Evolutionary conservation across 2,113 vertebrate genomes (phyloP).

Genomic region (Toxostoma redivivum): DNA sequence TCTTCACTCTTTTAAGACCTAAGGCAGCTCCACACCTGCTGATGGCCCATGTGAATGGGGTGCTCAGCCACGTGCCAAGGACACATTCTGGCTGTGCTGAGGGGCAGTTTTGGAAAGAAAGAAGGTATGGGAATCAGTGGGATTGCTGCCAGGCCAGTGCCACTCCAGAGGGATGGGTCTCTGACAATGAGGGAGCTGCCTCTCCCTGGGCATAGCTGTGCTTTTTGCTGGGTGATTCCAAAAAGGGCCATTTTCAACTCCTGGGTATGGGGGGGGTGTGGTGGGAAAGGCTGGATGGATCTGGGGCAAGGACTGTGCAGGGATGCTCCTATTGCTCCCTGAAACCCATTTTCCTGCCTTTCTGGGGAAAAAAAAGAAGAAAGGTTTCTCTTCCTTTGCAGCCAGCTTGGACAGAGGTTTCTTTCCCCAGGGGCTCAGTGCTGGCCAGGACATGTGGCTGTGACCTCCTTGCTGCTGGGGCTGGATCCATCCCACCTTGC

Average conservation of each 20-base stretch:
- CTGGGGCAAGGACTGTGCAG: background rate
- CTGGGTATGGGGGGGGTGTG: background rate
- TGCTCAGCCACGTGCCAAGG: background rate
- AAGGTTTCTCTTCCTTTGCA: background rate
- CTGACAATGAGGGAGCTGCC: background rate
- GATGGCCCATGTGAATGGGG: background rate
- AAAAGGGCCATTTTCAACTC: background rate
- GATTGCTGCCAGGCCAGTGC: background rate
- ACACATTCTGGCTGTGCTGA: background rate
- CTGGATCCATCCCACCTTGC: accelerated
- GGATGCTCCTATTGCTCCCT: background rate
- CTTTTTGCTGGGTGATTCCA: background rate
- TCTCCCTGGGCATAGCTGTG: background rate
- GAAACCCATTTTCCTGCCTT: background rate
- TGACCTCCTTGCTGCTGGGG: background rate
- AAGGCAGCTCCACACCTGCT: background rate
- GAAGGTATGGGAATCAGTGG: background rate
- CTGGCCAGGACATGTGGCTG: accelerated
- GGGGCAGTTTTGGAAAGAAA: accelerated
- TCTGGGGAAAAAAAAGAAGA: background rate
- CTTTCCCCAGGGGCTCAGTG: accelerated
- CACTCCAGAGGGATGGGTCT: background rate
- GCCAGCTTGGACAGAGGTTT: background rate
- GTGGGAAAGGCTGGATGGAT: background rate
- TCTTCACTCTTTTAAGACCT: background rate